phyloP scores from a whole-genome alignment of 2,797 vertebrate genomes.

The Capromys pilorides region DNA sequence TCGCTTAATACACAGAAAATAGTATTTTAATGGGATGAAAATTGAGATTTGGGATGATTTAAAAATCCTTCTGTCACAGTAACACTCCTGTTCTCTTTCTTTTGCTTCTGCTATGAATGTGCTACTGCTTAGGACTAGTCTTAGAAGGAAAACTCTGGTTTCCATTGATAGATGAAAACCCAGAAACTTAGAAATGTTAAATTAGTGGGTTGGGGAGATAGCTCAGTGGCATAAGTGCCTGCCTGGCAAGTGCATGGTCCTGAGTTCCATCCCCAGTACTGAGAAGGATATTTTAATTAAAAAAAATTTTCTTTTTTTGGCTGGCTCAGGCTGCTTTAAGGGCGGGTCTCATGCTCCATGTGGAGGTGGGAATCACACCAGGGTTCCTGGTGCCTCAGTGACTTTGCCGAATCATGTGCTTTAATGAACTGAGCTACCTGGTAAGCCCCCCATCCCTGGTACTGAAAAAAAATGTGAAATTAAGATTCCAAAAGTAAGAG shows the following conservation, averaged over 20 bases:
- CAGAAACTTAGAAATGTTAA: constrained; percentile 16
- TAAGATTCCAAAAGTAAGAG: not conserved
- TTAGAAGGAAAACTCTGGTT: constrained; percentile 9
- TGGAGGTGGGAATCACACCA: no score
- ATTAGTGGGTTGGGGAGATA: not conserved
- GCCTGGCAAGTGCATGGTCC: no score
- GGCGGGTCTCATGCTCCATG: no score
- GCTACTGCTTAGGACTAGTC: not conserved
- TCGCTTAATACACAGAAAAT: constrained; percentile 10
- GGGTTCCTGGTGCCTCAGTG: no score
- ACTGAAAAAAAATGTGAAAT: not conserved
- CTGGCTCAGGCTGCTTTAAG: no score
- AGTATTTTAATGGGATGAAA: constrained; percentile 12
- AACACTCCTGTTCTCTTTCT: not conserved
- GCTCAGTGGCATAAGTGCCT: no score
- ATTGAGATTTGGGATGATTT: constrained; percentile 1
- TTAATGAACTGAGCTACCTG: no score
- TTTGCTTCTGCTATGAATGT: not conserved
- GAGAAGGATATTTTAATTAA: no score
- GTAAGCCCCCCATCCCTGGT: no score
- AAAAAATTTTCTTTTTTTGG: no score
- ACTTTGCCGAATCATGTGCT: no score
- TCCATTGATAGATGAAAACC: not conserved
- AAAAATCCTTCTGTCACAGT: not conserved
- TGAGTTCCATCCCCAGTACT: no score